Base-by-base conservation (phyloP, 2,888 invertebrate genomes). In the Diaperis boleti region DNA sequence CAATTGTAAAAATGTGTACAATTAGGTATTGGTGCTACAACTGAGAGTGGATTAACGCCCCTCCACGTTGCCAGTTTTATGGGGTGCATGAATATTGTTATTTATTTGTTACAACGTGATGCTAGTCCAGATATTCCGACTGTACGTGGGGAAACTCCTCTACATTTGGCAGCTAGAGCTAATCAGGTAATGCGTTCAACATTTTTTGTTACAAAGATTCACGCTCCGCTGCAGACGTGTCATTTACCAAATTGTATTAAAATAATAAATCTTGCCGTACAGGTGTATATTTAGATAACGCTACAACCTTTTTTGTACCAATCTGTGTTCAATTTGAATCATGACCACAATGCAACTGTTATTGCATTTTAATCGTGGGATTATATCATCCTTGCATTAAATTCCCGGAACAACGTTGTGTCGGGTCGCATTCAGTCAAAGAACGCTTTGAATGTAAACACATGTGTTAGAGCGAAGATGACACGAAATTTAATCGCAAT, bases 21-120 rank as follows among this genome's bases (percentile, higher is more conserved):
- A 47, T 17, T 60, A 86, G 86, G 86, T 77, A 90, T 90, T 61
- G 89, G 89, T 75, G 90, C 90, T 17, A 90, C 90, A 1, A 90
- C 90, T 3, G 90, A 90, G 76, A 89, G 89, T 74, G 99, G 99
- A 0, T 84, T 99, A 77, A 98, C 98, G 1, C 98, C 98, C 1
- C 87, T 99, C 54, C 99, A 99, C 83, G 98, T 99, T 65, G 98
- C 98, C 10, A 94, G 97, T 65, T 99, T 99, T 84, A 99, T 99
- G 99, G 98, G 99, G 57, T 97, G 98, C 83, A 98, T 98, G 96
- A 98, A 98, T 83, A 99, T 99, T 78, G 98, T 98, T 64, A 96
- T 99, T 75, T 98, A 95, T 82, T 86, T 99, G 75, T 88, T 99
- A 70, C 98, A 99, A 86, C 96, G 98, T 79, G 97, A 97, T 76